Evolutionary conservation across 64 coral and sea anemone species (phyloP), one percentile per base, ranked within the genome.

Genomic region (Montipora sp.): DNA sequence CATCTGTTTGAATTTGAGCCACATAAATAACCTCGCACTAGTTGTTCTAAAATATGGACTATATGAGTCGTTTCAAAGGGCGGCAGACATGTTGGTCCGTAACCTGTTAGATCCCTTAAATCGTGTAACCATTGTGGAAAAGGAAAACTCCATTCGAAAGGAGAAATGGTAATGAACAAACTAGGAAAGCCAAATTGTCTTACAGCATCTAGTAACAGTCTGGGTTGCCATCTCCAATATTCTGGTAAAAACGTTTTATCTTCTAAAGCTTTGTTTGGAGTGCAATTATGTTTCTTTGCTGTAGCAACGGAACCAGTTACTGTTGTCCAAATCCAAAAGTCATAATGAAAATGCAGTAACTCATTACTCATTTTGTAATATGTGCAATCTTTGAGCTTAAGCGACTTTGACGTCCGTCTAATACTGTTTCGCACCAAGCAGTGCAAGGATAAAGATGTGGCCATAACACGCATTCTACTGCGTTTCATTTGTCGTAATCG

Each of bases 41-140:
- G 71, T 27, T 95, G 93, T 81, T 79, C 89, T n/a, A 95, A 14
- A 2, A 84, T 73, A 43, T 95, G 81, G 3, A 88, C 83, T 61
- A 95, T 90, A 24, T 90, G 24, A 27, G 24, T 27, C 24, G 24
- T 27, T 27, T 27, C 27, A 27, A 27, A 27, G 27, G 27, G 27
- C 27, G 27, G 27, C 27, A 27, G 27, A 27, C 27, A 27, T 27
- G 27, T 27, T 27, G 27, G 27, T 27, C 27, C 0, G 27, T 27
- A 27, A 27, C 27, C 27, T 27, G 27, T 27, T 27, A 27, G 27
- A 27, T 27, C 27, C 27, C 27, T 27, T 27, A 27, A 27, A 27
- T 27, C 27, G 27, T 27, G 1, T 27, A 27, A 27, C 27, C 27
- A 27, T 27, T 27, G 27, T 27, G 27, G 27, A 27, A 1, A 27